A percentile compares a stretch with the other conserved stretches of the same genome.
Evolutionary conservation across 2,113 vertebrate genomes (phyloP).

Genomic region (Neomonachus schauinslandi): DNA sequence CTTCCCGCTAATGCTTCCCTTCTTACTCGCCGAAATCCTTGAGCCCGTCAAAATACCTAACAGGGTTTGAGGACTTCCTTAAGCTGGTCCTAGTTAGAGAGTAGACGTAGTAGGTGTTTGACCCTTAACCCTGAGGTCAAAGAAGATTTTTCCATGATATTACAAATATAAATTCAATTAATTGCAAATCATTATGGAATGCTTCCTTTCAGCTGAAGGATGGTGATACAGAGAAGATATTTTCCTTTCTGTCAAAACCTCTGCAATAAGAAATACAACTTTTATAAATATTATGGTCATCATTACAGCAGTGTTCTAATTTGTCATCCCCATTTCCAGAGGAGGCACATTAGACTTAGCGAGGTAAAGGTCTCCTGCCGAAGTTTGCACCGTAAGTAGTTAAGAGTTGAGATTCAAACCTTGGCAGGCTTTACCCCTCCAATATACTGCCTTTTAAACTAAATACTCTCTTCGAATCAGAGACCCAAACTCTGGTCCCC

Average conservation of each 20-base stretch:
- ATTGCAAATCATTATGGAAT: background rate
- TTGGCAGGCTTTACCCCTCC: background rate
- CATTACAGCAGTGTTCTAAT: background rate
- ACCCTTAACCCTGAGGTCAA: slow-evolving; percentile 15
- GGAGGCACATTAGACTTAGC: background rate
- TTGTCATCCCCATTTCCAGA: background rate
- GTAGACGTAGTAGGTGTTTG: background rate
- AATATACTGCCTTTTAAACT: background rate
- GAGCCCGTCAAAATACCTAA: background rate
- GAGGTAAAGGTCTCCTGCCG: background rate
- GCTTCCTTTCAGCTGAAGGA: background rate
- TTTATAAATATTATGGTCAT: background rate
- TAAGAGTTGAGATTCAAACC: background rate
- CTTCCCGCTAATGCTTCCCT: background rate
- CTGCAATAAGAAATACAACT: background rate
- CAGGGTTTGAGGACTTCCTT: background rate
- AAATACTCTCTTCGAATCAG: background rate
- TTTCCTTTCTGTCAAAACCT: background rate
- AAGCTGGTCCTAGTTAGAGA: background rate
- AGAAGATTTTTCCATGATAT: background rate
- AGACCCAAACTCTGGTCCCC: background rate
- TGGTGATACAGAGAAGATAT: background rate
- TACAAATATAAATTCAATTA: background rate
- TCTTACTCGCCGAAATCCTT: background rate
- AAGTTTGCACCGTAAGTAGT: background rate